These are phyloP conservation scores for Drosophila anomelani DNA, from an alignment of 2,888 invertebrate genomes.

Conservation along the genomic window DNA sequence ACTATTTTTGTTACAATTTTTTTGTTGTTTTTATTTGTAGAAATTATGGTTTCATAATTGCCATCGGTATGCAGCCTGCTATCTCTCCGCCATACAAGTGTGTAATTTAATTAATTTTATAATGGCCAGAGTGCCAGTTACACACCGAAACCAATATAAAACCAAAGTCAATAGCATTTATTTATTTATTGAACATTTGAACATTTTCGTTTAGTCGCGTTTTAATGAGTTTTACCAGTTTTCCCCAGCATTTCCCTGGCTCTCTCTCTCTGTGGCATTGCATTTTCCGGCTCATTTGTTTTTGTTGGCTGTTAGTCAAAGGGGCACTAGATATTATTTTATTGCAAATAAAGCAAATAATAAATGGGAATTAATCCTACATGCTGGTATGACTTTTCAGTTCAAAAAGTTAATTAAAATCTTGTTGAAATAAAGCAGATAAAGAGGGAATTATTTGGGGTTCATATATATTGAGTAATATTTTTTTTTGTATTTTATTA, in stretches of 20 bases:
- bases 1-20: neutral
- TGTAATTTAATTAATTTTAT: conserved; percentile 42
- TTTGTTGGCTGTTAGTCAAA: neutral
- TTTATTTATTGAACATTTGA: conserved; percentile 22
- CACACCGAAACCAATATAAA: conserved; percentile 11
- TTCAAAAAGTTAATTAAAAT: conserved; percentile 14
- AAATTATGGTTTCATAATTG: conserved; percentile 26
- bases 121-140: conserved; percentile 13
- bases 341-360: neutral
- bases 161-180: conserved; percentile 41
- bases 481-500: neutral
- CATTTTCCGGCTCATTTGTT: conserved; percentile 1
- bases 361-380: neutral
- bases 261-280: neutral
- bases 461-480: neutral
- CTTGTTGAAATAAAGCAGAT: neutral
- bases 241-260: neutral
- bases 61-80: neutral
- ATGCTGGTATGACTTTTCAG: conserved; percentile 1
- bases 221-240: conserved; percentile 16
- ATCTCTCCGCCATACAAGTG: conserved; percentile 2
- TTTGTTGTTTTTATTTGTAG: neutral
- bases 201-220: conserved; percentile 12
- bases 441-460: neutral
- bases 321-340: neutral